Evolutionary conservation across 2,888 invertebrate species (phyloP).

Genomic region (Galeopsomyia nigrocyanea): DNA sequence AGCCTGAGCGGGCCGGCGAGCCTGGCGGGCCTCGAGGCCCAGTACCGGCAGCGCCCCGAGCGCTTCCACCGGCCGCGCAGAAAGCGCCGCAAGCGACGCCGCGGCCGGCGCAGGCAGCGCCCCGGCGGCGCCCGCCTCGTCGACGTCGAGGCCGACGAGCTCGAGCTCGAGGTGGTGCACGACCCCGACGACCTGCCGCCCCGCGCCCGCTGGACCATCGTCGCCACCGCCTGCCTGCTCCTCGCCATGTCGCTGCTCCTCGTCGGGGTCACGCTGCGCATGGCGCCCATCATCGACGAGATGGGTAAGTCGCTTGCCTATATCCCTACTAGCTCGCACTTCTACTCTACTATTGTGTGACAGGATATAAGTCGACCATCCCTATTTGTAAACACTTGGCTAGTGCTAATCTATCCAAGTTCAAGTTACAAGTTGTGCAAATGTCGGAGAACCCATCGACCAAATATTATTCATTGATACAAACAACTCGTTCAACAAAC

Average conservation of each 20-base stretch:
- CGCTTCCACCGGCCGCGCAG: constrained; percentile 62
- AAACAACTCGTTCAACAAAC: too few relatives aligned
- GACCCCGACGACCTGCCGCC: constrained; percentile 88
- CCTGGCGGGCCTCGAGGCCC: constrained; percentile 26
- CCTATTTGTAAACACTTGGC: too few relatives aligned
- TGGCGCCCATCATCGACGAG: constrained; percentile 96
- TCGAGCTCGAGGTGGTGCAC: constrained; percentile 66
- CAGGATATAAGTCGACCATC: too few relatives aligned
- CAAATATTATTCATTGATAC: too few relatives aligned
- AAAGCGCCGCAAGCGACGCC: constrained; percentile 59
- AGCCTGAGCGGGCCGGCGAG: constrained; percentile 57
- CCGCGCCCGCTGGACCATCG: constrained; percentile 90
- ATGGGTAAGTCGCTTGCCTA: constrained; percentile 81
- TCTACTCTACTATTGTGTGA: too few relatives aligned
- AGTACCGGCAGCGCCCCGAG: constrained; percentile 51
- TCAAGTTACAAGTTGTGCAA: too few relatives aligned
- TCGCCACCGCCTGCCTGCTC: constrained; percentile 89
- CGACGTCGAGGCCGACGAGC: constrained; percentile 57
- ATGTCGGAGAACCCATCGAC: too few relatives aligned
- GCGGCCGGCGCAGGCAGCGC: constrained; percentile 53
- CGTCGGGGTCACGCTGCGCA: constrained; percentile 90
- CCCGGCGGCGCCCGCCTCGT: constrained; percentile 55
- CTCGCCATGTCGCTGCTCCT: constrained; percentile 90
- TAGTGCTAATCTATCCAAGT: too few relatives aligned
- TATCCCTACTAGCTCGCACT: too few relatives aligned